Evolutionary conservation across 2,888 invertebrate genomes (phyloP).

Genomic region (Saturnia pavonia): DNA sequence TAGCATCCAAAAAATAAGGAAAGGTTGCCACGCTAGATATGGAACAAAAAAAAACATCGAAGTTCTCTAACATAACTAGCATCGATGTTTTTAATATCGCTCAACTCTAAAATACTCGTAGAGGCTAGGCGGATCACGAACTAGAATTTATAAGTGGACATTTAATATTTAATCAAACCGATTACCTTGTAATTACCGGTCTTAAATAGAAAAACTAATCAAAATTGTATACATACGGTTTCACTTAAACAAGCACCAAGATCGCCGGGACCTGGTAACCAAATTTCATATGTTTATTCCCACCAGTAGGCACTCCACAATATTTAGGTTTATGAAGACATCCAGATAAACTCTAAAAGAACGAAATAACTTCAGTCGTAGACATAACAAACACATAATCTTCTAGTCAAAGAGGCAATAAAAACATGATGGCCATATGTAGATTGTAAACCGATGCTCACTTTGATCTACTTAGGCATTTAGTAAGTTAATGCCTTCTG

Average conservation of each 20-base stretch:
- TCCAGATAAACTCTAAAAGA: constrained; percentile 5
- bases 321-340: constrained; percentile 8
- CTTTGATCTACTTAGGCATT: constrained; percentile 7
- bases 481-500: neutral
- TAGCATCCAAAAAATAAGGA: too few relatives aligned
- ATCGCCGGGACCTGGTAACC: neutral
- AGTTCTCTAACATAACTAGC: too few relatives aligned
- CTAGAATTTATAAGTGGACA: neutral
- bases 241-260: neutral
- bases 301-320: neutral
- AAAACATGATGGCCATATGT: constrained; percentile 13
- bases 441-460: constrained; percentile 6
- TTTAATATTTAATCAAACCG: neutral
- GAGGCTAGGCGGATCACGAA: neutral
- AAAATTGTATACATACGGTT: neutral
- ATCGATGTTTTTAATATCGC: too few relatives aligned
- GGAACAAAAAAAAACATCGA: too few relatives aligned
- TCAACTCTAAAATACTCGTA: too few relatives aligned
- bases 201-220: neutral
- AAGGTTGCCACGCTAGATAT: too few relatives aligned
- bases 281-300: neutral
- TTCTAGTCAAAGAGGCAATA: neutral
- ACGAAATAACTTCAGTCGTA: constrained; percentile 3
- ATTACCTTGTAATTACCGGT: neutral
- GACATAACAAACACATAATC: constrained; percentile 8